Conservation (phyloP, 2,113 vertebrate genomes). For the Prunella himalayana region DNA sequence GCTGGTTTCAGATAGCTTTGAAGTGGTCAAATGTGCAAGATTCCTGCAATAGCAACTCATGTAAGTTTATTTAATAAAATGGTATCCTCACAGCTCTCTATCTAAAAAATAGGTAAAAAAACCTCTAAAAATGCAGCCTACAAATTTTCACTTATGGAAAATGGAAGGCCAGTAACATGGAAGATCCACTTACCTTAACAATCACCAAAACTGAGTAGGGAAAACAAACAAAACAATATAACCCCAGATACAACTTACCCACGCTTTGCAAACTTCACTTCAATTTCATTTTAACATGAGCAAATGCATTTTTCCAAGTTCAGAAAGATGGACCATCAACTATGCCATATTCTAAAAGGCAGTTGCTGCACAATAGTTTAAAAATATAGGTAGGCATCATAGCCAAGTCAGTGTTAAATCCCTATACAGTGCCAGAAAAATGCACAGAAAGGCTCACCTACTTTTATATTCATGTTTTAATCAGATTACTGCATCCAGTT, state of each 20-base stretch:
- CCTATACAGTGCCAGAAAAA: not conserved
- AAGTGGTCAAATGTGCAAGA: not conserved
- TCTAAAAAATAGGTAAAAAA: not conserved
- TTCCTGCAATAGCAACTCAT: not conserved
- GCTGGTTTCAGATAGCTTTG: not conserved
- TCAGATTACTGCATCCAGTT: not conserved
- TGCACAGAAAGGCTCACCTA: not conserved
- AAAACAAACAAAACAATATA: no score
- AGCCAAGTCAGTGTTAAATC: not conserved
- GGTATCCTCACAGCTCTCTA: not conserved
- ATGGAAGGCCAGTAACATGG: not conserved
- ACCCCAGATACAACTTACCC: not conserved
- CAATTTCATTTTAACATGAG: not conserved
- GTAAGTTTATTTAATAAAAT: not conserved
- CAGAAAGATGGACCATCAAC: not conserved
- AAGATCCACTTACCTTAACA: not conserved
- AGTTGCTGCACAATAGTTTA: fast-evolving
- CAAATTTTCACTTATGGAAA: not conserved
- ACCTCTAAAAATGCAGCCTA: not conserved
- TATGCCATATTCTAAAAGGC: not conserved
- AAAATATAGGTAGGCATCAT: not conserved
- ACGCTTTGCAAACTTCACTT: not conserved
- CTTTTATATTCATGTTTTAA: not conserved
- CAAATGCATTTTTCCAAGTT: not conserved
- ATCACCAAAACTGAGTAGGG: not conserved